Evolutionary conservation across 2,888 invertebrate species (phyloP).

Genomic region (Erpobdella octoculata): DNA sequence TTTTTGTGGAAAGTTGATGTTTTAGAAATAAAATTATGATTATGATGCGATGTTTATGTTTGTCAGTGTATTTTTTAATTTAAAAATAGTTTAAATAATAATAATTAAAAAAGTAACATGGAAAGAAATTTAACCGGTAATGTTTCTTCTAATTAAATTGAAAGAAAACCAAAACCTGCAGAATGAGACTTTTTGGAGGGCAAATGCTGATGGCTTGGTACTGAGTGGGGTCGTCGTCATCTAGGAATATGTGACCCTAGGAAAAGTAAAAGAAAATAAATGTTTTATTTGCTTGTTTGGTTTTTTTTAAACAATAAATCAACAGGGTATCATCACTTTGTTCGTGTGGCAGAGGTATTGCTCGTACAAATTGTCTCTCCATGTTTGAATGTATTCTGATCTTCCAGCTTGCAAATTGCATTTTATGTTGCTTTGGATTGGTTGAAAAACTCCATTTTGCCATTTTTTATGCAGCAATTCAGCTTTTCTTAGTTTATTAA

Average conservation of each 20-base stretch:
- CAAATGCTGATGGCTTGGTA: neutral
- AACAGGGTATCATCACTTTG: neutral
- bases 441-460: neutral
- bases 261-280: too few relatives aligned
- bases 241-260: neutral
- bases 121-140: too few relatives aligned
- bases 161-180: too few relatives aligned
- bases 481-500: neutral
- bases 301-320: too few relatives aligned
- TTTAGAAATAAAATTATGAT: too few relatives aligned
- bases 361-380: neutral
- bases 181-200: neutral
- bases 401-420: neutral
- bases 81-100: too few relatives aligned
- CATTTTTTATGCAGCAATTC: conserved; percentile 23
- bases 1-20: too few relatives aligned
- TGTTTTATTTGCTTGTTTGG: too few relatives aligned
- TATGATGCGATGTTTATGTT: too few relatives aligned
- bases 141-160: too few relatives aligned
- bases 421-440: neutral
- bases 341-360: neutral
- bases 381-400: neutral
- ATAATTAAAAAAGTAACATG: too few relatives aligned
- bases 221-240: neutral
- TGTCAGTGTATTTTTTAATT: too few relatives aligned